Conservation (phyloP, 2,888 invertebrate genomes). For the Anodontia alba region DNA sequence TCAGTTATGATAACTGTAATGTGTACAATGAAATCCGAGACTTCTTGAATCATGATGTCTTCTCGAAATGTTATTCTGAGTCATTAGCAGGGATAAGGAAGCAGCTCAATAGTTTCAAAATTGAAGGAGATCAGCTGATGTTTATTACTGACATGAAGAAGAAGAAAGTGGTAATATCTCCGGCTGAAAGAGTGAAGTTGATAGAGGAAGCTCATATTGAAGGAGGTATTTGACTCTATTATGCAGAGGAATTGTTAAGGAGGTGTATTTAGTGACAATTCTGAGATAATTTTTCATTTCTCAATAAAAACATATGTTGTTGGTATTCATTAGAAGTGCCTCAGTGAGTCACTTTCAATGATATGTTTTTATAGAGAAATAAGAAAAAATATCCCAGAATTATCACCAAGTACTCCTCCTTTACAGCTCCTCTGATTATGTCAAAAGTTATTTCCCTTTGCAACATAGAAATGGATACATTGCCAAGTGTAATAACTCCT, state of each 20-base stretch:
- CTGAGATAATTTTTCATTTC: too few relatives aligned
- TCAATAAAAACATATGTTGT: too few relatives aligned
- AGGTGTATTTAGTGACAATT: too few relatives aligned
- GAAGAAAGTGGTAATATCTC: conserved; percentile 32
- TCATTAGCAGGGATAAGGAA: conserved; percentile 59
- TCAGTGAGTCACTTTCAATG: too few relatives aligned
- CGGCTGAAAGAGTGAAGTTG: conserved; percentile 56
- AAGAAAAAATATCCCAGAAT: too few relatives aligned
- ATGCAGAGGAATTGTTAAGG: too few relatives aligned
- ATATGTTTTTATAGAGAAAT: too few relatives aligned
- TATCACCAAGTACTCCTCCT: too few relatives aligned
- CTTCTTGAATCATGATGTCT: conserved; percentile 61
- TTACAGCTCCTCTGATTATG: not conserved
- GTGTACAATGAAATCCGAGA: conserved; percentile 65
- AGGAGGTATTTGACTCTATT: conserved; percentile 29
- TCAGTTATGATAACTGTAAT: conserved; percentile 44
- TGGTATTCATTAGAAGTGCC: too few relatives aligned
- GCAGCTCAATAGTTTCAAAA: conserved; percentile 64
- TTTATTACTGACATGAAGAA: conserved; percentile 43
- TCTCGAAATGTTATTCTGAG: conserved; percentile 44
- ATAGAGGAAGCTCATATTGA: conserved; percentile 63
- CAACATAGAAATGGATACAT: too few relatives aligned
- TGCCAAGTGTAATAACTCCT: too few relatives aligned
- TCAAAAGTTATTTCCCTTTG: too few relatives aligned
- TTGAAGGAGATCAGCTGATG: conserved; percentile 61